phyloP scores from a whole-genome alignment of 2,113 vertebrate genomes.

The Barbus barbus region DNA sequence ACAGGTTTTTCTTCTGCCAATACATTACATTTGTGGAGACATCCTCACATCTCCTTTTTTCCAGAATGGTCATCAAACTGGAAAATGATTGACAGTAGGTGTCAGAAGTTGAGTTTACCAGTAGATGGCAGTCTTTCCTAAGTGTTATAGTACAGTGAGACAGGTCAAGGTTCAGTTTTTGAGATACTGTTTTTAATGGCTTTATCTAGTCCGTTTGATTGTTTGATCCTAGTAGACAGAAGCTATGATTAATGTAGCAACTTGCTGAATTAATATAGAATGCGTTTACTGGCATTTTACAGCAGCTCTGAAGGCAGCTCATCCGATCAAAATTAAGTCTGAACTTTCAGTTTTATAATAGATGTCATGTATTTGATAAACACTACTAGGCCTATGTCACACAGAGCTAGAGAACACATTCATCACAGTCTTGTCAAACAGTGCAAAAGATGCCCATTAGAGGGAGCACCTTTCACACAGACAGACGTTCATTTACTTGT shows the following conservation, averaged over 20 bases:
- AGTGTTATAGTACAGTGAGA: not conserved
- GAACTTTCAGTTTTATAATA: not conserved
- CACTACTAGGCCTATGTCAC: not conserved
- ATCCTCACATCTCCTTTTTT: not conserved
- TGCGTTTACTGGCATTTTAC: not conserved
- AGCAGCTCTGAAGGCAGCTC: not conserved
- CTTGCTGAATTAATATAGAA: not conserved
- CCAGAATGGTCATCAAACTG: not conserved
- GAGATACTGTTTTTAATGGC: not conserved
- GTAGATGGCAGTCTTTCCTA: conserved; percentile 47
- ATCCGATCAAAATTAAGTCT: not conserved
- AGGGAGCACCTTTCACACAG: conserved; percentile 49
- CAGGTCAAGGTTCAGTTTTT: not conserved
- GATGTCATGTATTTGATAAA: not conserved
- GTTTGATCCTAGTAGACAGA: not conserved
- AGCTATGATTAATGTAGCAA: not conserved
- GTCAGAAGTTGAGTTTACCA: conserved; percentile 15
- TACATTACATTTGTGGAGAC: not conserved
- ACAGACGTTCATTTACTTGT: not conserved
- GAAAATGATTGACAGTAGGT: not conserved
- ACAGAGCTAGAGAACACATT: not conserved
- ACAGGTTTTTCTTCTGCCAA: not conserved
- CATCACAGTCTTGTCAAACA: conserved; percentile 4
- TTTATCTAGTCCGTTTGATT: too few relatives aligned
- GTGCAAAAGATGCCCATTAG: conserved; percentile 38